Evolutionary conservation across 2,888 invertebrate species (phyloP).

Genomic region (Panopea generosa): DNA sequence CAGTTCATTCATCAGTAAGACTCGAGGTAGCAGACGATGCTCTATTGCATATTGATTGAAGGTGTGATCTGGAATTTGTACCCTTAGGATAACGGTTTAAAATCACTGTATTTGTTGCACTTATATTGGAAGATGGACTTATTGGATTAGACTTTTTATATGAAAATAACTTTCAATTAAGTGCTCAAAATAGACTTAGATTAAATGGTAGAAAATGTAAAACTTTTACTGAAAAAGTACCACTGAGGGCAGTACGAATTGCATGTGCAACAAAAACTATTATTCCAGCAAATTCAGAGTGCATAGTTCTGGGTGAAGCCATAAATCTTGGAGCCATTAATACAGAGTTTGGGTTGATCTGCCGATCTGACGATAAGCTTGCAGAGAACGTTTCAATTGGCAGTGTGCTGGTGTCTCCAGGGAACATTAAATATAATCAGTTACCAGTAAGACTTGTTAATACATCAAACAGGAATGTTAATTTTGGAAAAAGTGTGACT

Average conservation of each 20-base stretch:
- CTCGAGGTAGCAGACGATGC: constrained; percentile 14
- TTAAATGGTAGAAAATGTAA: no score
- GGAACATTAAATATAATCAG: neutral
- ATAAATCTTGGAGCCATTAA: neutral
- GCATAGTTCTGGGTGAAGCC: constrained; percentile 1
- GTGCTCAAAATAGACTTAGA: no score
- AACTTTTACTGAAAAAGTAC: neutral
- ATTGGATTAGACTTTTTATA: constrained; percentile 22
- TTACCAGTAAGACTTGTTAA: neutral
- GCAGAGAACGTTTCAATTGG: neutral
- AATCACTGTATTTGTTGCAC: constrained; percentile 11
- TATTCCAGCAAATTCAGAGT: neutral
- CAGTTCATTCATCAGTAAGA: neutral
- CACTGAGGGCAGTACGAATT: neutral
- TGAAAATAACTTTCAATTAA: constrained; percentile 8
- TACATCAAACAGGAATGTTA: neutral
- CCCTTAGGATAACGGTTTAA: neutral
- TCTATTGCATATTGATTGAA: constrained; percentile 7
- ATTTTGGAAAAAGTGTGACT: neutral
- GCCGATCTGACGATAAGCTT: neutral
- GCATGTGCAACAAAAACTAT: neutral
- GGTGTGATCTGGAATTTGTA: neutral
- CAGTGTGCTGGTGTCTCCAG: neutral
- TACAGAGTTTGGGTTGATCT: neutral
- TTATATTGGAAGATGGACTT: constrained; percentile 24